A percentile compares a stretch with the other conserved stretches of the same genome.
Evolutionary conservation across 2,888 invertebrate genomes (phyloP).

Genomic region (Chironomus tentans): DNA sequence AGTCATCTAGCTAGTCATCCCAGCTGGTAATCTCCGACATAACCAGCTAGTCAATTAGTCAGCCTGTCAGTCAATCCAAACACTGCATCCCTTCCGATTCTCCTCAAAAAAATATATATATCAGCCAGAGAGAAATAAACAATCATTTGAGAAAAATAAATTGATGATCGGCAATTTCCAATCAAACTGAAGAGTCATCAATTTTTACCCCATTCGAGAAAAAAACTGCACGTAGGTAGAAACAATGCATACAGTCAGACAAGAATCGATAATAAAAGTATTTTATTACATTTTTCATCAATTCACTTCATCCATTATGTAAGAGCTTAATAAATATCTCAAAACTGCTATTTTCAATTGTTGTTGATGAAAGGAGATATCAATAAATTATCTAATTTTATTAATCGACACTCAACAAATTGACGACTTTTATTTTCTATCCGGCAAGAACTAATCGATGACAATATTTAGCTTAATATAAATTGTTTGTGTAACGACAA

Average conservation of each 20-base stretch:
- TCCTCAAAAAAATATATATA: no score
- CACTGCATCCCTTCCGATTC: no score
- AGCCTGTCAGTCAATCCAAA: no score
- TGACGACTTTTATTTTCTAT: not conserved
- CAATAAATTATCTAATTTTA: slow-evolving; percentile 18
- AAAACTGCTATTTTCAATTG: not conserved
- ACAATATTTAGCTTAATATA: not conserved
- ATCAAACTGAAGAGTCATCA: not conserved
- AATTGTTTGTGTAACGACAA: not conserved
- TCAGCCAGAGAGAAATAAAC: no score
- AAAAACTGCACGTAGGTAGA: no score
- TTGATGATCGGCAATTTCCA: not conserved
- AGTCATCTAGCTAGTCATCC: no score
- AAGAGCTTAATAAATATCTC: not conserved
- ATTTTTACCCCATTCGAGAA: not conserved
- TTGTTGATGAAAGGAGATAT: not conserved
- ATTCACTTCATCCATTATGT: not conserved
- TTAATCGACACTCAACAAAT: slow-evolving; percentile 15
- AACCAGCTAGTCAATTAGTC: no score
- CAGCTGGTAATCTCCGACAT: no score
- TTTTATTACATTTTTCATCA: slow-evolving; percentile 14
- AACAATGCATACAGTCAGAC: no score
- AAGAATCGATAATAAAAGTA: not conserved
- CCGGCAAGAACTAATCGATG: not conserved
- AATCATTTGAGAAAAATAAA: no score